Evolutionary conservation across 1,140 invertebrate genomes (phyloP).

Genomic region (Leguminivora glycinivorella): DNA sequence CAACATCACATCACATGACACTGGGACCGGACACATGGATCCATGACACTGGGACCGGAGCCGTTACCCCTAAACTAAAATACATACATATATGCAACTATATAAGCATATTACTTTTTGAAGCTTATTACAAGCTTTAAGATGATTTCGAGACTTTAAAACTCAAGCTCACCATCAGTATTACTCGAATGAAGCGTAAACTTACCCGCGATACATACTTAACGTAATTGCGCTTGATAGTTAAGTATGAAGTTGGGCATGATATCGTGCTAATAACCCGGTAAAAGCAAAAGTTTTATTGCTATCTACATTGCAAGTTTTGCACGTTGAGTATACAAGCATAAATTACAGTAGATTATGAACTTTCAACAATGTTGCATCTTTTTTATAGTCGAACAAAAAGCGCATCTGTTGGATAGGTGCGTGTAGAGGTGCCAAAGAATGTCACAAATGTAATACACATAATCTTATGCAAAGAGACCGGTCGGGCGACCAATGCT

Average conservation of each 20-base stretch:
- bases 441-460: no score
- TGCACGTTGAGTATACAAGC: neutral
- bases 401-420: no score
- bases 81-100: no score
- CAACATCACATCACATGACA: no score
- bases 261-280: constrained; percentile 10
- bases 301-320: neutral
- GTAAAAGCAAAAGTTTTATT: constrained; percentile 25
- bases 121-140: neutral
- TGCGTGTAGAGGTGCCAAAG: no score
- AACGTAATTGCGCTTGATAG: constrained; percentile 14
- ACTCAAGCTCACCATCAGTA: neutral
- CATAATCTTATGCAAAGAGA: no score
- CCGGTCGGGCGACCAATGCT: no score
- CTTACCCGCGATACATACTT: constrained; percentile 23
- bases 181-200: neutral
- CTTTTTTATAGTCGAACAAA: no score
- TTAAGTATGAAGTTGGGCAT: constrained; percentile 27
- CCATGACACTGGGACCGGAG: no score
- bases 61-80: no score
- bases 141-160: neutral
- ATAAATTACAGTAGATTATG: constrained; percentile 16
- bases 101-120: no score
- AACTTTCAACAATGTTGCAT: neutral
- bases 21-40: no score